These are phyloP conservation scores for Drosophila kanapiae DNA, from an alignment of 1,140 invertebrate species.

Conservation along the genomic window DNA sequence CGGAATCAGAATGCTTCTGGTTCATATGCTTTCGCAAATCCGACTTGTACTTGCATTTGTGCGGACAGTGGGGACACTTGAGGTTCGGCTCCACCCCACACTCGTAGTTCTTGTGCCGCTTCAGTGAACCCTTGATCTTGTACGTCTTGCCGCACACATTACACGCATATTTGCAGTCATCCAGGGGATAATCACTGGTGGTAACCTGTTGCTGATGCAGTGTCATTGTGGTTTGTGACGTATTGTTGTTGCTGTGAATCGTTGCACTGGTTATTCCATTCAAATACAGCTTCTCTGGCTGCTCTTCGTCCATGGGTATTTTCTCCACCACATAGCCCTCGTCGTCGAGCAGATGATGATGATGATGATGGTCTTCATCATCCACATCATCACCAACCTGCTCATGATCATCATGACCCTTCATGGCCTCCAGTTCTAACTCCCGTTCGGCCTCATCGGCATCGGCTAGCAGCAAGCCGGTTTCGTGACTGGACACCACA, in stretches of 20 bases:
- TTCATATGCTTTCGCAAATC: conserved; percentile 83
- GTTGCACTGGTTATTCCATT: conserved; percentile 46
- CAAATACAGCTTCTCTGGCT: conserved; percentile 57
- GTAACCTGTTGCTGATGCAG: conserved; percentile 60
- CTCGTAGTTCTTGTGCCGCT: conserved; percentile 88
- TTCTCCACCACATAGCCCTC: conserved; percentile 54
- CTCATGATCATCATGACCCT: conserved; percentile 42
- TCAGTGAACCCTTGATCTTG: conserved; percentile 86
- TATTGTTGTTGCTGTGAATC: conserved; percentile 40
- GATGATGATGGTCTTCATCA: conserved; percentile 31
- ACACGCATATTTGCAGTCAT: conserved; percentile 85
- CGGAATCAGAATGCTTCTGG: conserved; percentile 74
- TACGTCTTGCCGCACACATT: conserved; percentile 87
- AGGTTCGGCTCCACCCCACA: conserved; percentile 87
- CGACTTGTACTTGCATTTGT: conserved; percentile 84
- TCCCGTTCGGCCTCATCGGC: conserved; percentile 70
- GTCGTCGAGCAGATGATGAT: conserved; percentile 36
- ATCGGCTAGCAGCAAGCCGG: conserved; percentile 64
- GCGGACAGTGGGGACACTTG: conserved; percentile 79
- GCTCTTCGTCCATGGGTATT: conserved; percentile 20
- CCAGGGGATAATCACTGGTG: conserved; percentile 44
- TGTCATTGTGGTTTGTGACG: conserved; percentile 44
- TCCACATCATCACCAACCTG: conserved; percentile 28
- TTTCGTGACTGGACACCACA: conserved; percentile 61
- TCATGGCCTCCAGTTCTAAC: conserved; percentile 64